A percentile compares a stretch with the other conserved stretches of the same genome.
phyloP scores from a whole-genome alignment of 2,888 invertebrate genomes.

The Drosophila multiciliata region DNA sequence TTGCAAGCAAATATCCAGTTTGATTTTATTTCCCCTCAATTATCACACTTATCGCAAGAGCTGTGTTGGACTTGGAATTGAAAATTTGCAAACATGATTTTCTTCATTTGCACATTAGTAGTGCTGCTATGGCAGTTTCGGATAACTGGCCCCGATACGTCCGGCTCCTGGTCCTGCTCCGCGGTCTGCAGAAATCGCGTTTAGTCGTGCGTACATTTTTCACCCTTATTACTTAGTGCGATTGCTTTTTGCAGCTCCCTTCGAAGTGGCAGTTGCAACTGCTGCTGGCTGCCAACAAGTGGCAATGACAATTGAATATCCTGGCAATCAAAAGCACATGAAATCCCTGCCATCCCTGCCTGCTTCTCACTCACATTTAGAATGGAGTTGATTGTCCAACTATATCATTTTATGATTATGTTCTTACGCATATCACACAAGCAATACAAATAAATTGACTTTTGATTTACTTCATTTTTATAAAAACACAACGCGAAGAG shows the following conservation, averaged over 20 bases:
- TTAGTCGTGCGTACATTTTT: slow-evolving; percentile 66
- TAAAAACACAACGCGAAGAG: neutral
- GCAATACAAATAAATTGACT: slow-evolving; percentile 9
- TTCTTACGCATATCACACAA: slow-evolving; percentile 1
- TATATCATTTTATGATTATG: slow-evolving; percentile 19
- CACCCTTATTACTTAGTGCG: slow-evolving; percentile 65
- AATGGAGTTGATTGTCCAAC: slow-evolving; percentile 47
- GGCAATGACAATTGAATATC: slow-evolving; percentile 79
- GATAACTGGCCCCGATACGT: neutral
- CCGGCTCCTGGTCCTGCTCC: neutral
- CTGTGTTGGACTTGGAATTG: slow-evolving; percentile 41
- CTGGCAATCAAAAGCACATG: slow-evolving; percentile 79
- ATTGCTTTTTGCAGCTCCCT: slow-evolving; percentile 49
- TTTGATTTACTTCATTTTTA: slow-evolving; percentile 3
- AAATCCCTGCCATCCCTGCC: slow-evolving; percentile 53
- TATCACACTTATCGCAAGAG: slow-evolving; percentile 27
- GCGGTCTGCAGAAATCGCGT: slow-evolving; percentile 15
- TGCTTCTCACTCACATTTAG: slow-evolving; percentile 1
- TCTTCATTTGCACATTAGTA: slow-evolving; percentile 59
- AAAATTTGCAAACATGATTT: slow-evolving; percentile 51
- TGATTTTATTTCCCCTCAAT: slow-evolving; percentile 31
- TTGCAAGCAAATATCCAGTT: slow-evolving; percentile 11
- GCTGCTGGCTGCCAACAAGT: slow-evolving; percentile 69
- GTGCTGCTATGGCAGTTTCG: slow-evolving; percentile 17
- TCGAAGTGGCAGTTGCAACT: slow-evolving; percentile 12